Base-by-base conservation (phyloP, 23 tunicate genomes). In the Pegea sp. region DNA sequence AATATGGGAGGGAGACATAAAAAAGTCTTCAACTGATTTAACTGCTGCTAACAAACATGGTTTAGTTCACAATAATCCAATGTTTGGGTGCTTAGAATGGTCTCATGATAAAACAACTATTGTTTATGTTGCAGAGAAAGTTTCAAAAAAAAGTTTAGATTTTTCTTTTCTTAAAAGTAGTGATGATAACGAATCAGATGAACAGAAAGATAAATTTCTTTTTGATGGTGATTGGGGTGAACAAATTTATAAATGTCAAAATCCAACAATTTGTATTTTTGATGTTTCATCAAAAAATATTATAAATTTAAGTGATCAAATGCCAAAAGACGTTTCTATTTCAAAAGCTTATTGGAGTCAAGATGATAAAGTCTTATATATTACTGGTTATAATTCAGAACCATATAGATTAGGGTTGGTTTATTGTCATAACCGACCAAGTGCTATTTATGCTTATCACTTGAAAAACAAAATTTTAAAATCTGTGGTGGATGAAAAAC, bases 211-310 rank as follows among this genome's bases (percentile, higher is more conserved):
- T 4, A 64, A 84, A 49, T 64, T 29, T 50, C 16, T 74, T 16
- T 59, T 44, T 53, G 42, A 54, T 20, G 95, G 74, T 25, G 54
- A 63, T 16, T 84, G 95, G 95, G 95, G 95, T 4, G 95, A 84
- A 34, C 95, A 84, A 46, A 24, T 84, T 30, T 58, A 42, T 52
- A 73, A 61, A 11, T 33, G 62, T 6, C 38, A 57, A 24, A 34
- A 52, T 21, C 84, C 95, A 44, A 67, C 69, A 22, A 19, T 84
- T 30, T 74, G 66, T 38, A 33, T 73, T 29, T 68, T 52, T 67
- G 95, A 84, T 53, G 26, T 84, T 8, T 44, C 43, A 30, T 23
- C 58, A 1, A 20, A 33, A 42, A 48, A 29, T 3, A 53, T 84
- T 8, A 56, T 62, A 2, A 54, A 55, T n/a, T 61, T 72, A 3